phyloP scores from a whole-genome alignment of 2,113 vertebrate genomes.

The Smithornis capensis region DNA sequence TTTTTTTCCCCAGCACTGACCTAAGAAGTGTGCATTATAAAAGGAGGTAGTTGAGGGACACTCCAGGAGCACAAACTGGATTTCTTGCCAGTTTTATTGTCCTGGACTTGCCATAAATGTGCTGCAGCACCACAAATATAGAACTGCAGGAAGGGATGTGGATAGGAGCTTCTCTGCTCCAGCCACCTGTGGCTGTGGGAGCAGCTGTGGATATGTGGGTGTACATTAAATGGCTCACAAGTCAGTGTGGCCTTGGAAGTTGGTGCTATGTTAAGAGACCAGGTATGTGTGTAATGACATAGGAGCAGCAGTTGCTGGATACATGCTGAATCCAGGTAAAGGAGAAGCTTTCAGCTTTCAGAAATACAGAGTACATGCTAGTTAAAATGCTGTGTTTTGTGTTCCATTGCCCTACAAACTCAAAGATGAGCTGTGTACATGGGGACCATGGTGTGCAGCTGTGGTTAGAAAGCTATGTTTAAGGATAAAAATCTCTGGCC shows the following conservation, averaged over 20 bases:
- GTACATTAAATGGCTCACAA: not conserved
- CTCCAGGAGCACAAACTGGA: not conserved
- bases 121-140: not conserved
- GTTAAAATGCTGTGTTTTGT: not conserved
- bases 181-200: not conserved
- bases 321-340: not conserved
- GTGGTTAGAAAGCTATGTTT: not conserved
- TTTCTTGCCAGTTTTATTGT: not conserved
- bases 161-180: not conserved
- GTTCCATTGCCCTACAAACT: accelerated
- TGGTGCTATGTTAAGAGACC: not conserved
- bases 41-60: not conserved
- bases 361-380: not conserved
- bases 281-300: not conserved
- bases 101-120: not conserved
- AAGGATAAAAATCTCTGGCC: not conserved
- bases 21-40: not conserved
- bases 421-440: not conserved
- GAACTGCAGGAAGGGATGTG: not conserved
- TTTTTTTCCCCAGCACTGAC: not conserved
- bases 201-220: not conserved
- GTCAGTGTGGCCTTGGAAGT: not conserved
- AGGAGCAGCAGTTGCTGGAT: not conserved
- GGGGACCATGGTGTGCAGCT: not conserved
- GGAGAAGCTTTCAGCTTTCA: not conserved